phyloP scores from a whole-genome alignment of 2,113 vertebrate genomes.

The Dissostichus mawsoni region DNA sequence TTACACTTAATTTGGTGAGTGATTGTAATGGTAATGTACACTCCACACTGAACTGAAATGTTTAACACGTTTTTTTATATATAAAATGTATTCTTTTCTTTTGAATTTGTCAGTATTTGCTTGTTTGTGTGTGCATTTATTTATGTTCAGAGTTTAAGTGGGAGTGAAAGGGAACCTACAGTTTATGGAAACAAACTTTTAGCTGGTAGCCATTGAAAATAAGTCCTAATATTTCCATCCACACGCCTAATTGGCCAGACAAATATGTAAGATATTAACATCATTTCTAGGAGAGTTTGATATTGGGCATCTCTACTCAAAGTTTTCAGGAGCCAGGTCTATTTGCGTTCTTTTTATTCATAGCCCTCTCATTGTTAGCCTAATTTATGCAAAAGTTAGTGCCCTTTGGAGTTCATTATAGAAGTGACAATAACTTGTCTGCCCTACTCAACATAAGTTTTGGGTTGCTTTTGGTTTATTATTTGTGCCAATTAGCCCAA shows the following conservation, averaged over 20 bases:
- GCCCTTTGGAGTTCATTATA: slow-evolving; percentile 24
- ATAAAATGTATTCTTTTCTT: too few species aligned
- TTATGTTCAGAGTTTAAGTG: neutral
- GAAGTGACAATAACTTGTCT: slow-evolving; percentile 23
- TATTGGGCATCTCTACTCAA: neutral
- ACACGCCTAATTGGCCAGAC: neutral
- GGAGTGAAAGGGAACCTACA: neutral
- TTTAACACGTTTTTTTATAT: too few species aligned
- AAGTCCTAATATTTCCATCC: slow-evolving; percentile 1
- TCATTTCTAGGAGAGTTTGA: neutral
- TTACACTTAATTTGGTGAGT: too few species aligned
- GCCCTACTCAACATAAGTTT: neutral
- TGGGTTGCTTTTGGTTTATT: slow-evolving; percentile 4
- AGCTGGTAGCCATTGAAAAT: neutral
- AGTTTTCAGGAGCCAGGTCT: neutral
- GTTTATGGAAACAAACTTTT: neutral
- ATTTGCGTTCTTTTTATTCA: neutral
- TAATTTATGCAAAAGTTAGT: slow-evolving; percentile 6
- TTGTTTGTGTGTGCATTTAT: neutral
- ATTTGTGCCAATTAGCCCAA: slow-evolving; percentile 33
- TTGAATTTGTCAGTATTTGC: neutral
- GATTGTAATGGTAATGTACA: too few species aligned
- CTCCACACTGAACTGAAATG: too few species aligned
- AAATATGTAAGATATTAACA: slow-evolving; percentile 1
- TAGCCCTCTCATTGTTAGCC: neutral